Evolutionary conservation across 2,888 invertebrate genomes (phyloP).

Genomic region (Eugnorisma glareosa): DNA sequence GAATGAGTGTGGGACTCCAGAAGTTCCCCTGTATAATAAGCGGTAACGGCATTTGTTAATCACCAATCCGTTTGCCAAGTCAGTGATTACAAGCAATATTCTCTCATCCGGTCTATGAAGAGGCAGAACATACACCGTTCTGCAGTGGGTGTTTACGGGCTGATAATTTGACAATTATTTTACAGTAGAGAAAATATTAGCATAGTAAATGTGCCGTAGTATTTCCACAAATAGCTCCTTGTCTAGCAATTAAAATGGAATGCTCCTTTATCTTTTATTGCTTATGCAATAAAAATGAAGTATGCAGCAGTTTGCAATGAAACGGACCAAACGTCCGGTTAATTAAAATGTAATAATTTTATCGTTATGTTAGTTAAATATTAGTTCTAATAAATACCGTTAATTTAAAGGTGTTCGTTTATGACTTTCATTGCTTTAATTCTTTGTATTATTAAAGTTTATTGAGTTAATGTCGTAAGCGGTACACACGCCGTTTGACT

Average conservation of each 20-base stretch:
- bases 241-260: constrained; percentile 29
- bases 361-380: not conserved
- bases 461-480: not conserved
- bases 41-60: not conserved
- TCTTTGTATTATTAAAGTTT: constrained; percentile 3
- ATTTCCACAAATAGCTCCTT: constrained; percentile 15
- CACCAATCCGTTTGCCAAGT: not conserved
- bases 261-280: constrained; percentile 39
- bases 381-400: not conserved
- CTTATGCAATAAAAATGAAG: constrained; percentile 39
- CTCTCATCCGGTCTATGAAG: not conserved
- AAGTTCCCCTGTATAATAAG: not conserved
- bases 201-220: not conserved
- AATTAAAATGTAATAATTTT: constrained; percentile 17
- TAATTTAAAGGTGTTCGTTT: not conserved
- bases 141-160: constrained; percentile 15
- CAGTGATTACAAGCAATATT: not conserved
- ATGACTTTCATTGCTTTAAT: constrained; percentile 11
- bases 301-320: constrained; percentile 26
- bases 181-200: constrained; percentile 19
- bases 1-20: too few species aligned
- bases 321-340: constrained; percentile 11
- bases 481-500: not conserved
- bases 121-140: not conserved
- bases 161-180: constrained; percentile 28